Percentiles rank a stretch among this genome's conserved stretches.
phyloP scores from a whole-genome alignment of 2,888 invertebrate genomes.

The Eremobia ochroleuca region DNA sequence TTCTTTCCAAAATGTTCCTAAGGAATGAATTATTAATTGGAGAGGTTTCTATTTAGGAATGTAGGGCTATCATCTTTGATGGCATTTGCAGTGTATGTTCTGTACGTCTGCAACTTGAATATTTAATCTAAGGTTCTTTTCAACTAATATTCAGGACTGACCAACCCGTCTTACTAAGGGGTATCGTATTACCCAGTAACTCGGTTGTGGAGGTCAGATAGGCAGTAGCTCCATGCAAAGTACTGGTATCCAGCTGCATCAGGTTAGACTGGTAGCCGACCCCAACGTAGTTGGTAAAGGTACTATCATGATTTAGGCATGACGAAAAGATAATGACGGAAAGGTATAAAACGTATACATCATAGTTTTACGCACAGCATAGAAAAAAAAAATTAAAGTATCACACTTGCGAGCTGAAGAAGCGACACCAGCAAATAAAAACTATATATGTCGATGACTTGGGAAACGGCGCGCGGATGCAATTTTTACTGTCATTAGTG shows the following conservation, averaged over 20 bases:
- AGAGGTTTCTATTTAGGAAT: neutral
- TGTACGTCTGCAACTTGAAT: neutral
- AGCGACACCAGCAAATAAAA: slow-evolving; percentile 21
- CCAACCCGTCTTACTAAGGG: no score
- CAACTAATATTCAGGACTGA: no score
- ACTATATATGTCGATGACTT: slow-evolving; percentile 40
- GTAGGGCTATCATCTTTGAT: neutral
- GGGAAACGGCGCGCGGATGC: slow-evolving; percentile 27
- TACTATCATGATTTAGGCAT: neutral
- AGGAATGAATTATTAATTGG: neutral
- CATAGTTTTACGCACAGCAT: neutral
- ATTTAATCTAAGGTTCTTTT: neutral
- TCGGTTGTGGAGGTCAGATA: no score
- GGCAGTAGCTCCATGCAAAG: no score
- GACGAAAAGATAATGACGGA: neutral
- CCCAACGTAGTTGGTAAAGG: no score
- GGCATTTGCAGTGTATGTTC: neutral
- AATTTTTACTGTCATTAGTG: slow-evolving; percentile 30
- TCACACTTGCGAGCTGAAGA: neutral
- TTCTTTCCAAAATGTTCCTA: neutral
- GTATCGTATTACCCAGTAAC: no score
- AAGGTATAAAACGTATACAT: neutral
- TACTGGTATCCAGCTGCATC: no score
- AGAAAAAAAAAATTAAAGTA: neutral
- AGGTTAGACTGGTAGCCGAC: no score